Evolutionary conservation across 2,797 vertebrate genomes (phyloP), one percentile per base, ranked within the genome.

Genomic region (Chrysocyon brachyurus): DNA sequence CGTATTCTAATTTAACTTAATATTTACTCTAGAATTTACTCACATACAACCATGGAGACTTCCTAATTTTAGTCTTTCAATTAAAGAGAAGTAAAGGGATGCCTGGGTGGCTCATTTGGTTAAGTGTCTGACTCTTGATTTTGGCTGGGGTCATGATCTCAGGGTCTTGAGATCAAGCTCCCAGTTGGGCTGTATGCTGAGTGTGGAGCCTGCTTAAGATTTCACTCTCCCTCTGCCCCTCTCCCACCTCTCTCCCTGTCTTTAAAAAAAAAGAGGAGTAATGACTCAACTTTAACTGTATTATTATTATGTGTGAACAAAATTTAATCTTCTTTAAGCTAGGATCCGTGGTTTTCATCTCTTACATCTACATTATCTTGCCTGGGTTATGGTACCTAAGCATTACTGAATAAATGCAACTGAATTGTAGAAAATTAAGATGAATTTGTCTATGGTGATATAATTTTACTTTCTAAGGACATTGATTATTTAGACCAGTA

Each of bases 361-460:
- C 17, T 46, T 86, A 72, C 5, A 17, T 54, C 12, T 46, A 5
- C 5, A 26, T 59, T 77, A 52, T 78, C 26, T 87, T 73, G 2
- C 7, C 22, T 2, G 28, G 1, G 0, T 78, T 77, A 5, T 70
- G 92, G 12, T 68, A 3, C 24, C 6, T 84, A 70, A 16, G 21
- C 84, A 91, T 90, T 8, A 78, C 26, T 49, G 17, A 82, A 87
- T 81, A 90, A 90, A 87, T 86, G 7, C n/a, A 89, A 56, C 5
- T 33, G 16, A 40, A 56, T 52, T 78, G 6, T 83, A 87, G 22
- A 91, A 81, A 75, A 68, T 75, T 89, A 85, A 79, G 31, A 56
- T 36, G 1, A 75, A 46, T 89, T 96, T 95, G 12, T 28, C 3
- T 63, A 49, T 57, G 56, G 5, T 33, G 57, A 64, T 17, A 36